Evolutionary conservation across 2,888 invertebrate genomes (phyloP), one percentile per base, ranked within the genome.

Genomic region (Sinopyrophorus schimmeli): DNA sequence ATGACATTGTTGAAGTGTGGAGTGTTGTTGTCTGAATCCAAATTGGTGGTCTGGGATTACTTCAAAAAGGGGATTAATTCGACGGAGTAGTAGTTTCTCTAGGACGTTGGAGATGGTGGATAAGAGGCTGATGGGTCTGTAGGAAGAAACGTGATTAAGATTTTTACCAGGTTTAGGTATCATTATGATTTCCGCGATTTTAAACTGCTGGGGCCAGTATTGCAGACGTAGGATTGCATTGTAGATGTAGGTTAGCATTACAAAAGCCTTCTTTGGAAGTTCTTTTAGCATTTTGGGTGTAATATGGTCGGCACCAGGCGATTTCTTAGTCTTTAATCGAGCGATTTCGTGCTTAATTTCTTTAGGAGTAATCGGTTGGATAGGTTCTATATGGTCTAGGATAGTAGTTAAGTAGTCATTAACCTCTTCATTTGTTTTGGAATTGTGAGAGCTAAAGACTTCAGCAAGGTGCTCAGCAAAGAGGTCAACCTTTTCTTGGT

Each of bases 201-300:
- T 27, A 7, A 27, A 9, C 12, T 5, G 27, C 9, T 27, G 5
- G 5, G 27, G 27, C 12, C 12, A 27, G 9, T 27, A 12, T 9
- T 27, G n/a, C 5, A 30, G 14, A 3, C 14, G n/a, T 14, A 30
- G 9, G 10, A 14, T 30, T 7, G 30, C 14, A 30, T 12, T 30
- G 15, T 6, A 30, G 6, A 30, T 30, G 11, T 30, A 12, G 5
- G 16, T 30, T 30, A 30, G 10, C 30, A 30, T 30, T 11, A 30
- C 30, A 5, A 16, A 15, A 16, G 26, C 26, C 12, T 1, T 31
- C 16, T 31, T 31, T 16, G 26, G 26, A 26, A 26, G n/a, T 31
- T n/a, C n/a, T 31, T 17, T 16, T 7, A 31, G 12, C 31, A 31
- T 31, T 31, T 31, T 31, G 10, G 17, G 31, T 17, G 31, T 31